Percentiles rank a stretch among this genome's conserved stretches.
Conservation (phyloP, 2,797 vertebrate genomes). For the Brotogeris chrysoptera region DNA sequence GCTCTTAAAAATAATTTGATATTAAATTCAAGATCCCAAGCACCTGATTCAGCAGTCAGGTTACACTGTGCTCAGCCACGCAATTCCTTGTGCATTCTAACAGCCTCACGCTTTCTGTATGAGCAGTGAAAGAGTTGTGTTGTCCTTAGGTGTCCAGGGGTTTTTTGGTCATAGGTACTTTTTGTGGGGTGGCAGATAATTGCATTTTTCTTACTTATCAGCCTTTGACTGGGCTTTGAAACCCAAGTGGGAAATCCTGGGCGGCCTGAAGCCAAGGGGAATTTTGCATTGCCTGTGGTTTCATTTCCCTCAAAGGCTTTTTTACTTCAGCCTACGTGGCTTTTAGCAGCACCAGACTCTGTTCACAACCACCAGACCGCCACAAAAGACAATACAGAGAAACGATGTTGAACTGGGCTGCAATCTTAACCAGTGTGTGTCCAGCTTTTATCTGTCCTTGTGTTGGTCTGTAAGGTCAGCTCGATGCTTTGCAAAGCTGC, state of each 20-base stretch:
- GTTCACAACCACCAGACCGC: not conserved
- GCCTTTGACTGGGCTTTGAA: not conserved
- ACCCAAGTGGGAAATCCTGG: not conserved
- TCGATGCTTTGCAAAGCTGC: not conserved
- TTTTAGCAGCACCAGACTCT: not conserved
- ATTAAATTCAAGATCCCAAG: not conserved
- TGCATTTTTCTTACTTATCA: not conserved
- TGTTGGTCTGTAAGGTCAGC: not conserved
- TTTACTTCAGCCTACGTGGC: not conserved
- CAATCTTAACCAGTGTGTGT: not conserved
- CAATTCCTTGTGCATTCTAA: not conserved
- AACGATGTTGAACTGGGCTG: rapidly evolving
- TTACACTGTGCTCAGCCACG: not conserved
- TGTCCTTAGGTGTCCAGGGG: not conserved
- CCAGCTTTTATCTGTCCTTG: not conserved
- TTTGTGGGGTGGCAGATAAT: not conserved
- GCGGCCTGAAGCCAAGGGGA: not conserved
- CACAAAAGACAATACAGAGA: not conserved
- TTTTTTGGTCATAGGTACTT: not conserved
- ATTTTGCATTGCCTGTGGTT: not conserved
- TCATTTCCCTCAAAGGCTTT: not conserved
- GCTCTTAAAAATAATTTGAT: not conserved
- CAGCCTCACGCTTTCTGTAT: rapidly evolving
- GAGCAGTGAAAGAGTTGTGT: not conserved
- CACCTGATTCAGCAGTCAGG: not conserved